Conservation (phyloP, 2,113 vertebrate genomes). For the Pollimyrus isidori region DNA sequence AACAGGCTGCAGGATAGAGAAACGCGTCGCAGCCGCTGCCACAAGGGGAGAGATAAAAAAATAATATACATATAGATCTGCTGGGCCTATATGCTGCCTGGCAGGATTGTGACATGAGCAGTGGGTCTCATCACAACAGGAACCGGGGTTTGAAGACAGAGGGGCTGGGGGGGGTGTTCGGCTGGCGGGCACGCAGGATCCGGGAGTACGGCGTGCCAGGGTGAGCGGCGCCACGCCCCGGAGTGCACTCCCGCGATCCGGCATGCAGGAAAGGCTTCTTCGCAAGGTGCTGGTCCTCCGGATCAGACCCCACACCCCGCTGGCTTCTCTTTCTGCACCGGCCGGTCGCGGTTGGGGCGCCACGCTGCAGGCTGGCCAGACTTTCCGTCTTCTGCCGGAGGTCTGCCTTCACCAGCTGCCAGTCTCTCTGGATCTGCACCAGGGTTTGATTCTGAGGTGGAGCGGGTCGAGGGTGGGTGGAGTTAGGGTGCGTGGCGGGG, state of each 20-base stretch:
- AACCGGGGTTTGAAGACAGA: conserved; percentile 44
- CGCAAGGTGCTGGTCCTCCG: conserved; percentile 74
- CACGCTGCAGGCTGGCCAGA: conserved; percentile 53
- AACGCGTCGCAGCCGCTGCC: neutral
- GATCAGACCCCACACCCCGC: conserved; percentile 42
- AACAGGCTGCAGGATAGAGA: neutral
- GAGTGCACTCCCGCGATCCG: conserved; percentile 72
- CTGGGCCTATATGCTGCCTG: neutral
- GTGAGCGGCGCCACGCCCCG: conserved; percentile 21
- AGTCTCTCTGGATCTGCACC: conserved; percentile 83
- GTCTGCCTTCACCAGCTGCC: conserved; percentile 81
- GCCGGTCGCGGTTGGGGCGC: conserved; percentile 47
- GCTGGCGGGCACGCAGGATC: conserved; percentile 64
- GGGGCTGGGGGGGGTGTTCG: conserved; percentile 56
- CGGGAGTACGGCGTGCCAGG: conserved; percentile 60
- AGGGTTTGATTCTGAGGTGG: conserved; percentile 77
- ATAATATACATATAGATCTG: neutral
- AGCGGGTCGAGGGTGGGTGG: conserved; percentile 1
- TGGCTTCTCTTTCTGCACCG: conserved; percentile 71
- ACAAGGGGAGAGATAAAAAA: neutral
- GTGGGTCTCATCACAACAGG: conserved; percentile 39
- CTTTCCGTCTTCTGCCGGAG: conserved; percentile 72
- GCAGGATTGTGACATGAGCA: neutral
- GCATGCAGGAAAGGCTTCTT: conserved; percentile 54
- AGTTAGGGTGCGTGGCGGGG: conserved; percentile 13